A percentile compares a stretch with the other conserved stretches of the same genome.
These are phyloP conservation scores for Scaptodrosophila latifasciaeformis DNA, from an alignment of 2,888 invertebrate genomes.

Conservation along the genomic window DNA sequence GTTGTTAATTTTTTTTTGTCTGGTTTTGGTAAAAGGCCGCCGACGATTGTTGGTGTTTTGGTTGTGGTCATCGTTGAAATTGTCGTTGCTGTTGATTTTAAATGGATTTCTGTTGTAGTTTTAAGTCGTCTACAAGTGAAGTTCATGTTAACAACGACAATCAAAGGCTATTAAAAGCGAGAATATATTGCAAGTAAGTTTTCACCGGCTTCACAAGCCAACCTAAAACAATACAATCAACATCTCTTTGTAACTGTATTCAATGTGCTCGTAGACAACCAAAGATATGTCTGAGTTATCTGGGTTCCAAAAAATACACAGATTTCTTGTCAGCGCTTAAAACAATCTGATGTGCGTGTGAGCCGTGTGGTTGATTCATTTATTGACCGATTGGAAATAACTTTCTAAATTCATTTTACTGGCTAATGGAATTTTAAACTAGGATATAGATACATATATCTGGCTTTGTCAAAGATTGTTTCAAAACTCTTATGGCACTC, in stretches of 20 bases:
- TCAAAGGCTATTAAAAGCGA: slow-evolving; percentile 63
- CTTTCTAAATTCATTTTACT: too few relatives aligned
- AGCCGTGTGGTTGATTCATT: slow-evolving; percentile 1
- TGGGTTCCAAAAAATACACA: not conserved
- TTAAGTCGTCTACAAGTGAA: slow-evolving; percentile 56
- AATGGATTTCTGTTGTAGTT: slow-evolving; percentile 66
- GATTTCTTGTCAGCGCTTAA: slow-evolving; percentile 9
- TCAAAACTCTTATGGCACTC: not conserved
- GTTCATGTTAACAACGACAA: slow-evolving; percentile 62
- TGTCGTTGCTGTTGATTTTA: slow-evolving; percentile 34
- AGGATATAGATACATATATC: not conserved
- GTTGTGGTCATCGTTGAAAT: slow-evolving; percentile 1
- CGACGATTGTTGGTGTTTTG: too few relatives aligned
- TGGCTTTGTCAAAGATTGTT: not conserved
- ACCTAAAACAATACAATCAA: too few relatives aligned
- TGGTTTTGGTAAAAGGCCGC: slow-evolving; percentile 2
- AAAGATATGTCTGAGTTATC: not conserved
- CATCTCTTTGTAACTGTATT: too few relatives aligned
- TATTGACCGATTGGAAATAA: too few relatives aligned
- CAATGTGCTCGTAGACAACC: too few relatives aligned
- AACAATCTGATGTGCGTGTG: slow-evolving; percentile 17
- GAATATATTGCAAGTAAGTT: too few relatives aligned
- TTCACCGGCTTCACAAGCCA: too few relatives aligned
- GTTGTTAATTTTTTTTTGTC: slow-evolving; percentile 38
- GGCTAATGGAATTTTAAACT: too few relatives aligned